These are phyloP conservation scores for Thunnus albacares DNA, from an alignment of 2,797 vertebrate species.

Conservation along the genomic window DNA sequence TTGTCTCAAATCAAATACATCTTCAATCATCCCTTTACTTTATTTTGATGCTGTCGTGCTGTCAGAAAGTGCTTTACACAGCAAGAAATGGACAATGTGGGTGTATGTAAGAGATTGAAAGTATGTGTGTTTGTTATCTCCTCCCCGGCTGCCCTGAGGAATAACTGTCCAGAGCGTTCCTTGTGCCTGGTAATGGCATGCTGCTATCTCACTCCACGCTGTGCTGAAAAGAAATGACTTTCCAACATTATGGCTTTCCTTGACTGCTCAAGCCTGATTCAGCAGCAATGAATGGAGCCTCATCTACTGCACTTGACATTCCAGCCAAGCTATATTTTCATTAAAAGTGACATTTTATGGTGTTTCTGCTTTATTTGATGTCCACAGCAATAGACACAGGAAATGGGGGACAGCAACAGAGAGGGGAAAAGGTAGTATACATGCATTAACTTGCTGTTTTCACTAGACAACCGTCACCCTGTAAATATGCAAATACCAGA, in stretches of 20 bases:
- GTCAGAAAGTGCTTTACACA: slow-evolving; percentile 50
- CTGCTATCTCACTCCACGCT: slow-evolving; percentile 70
- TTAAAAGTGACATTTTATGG: slow-evolving; percentile 49
- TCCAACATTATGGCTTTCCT: slow-evolving; percentile 62
- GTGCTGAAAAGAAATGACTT: slow-evolving; percentile 76
- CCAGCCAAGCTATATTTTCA: slow-evolving; percentile 52
- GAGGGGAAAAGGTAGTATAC: not conserved
- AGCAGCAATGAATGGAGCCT: slow-evolving; percentile 54
- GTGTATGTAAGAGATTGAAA: slow-evolving; percentile 11
- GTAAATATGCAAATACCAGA: slow-evolving; percentile 13
- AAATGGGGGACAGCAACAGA: not conserved
- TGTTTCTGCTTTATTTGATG: slow-evolving; percentile 44
- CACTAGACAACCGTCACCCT: slow-evolving; percentile 1
- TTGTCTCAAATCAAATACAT: slow-evolving; percentile 28
- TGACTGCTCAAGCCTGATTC: slow-evolving; percentile 74
- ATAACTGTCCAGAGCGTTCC: slow-evolving; percentile 68
- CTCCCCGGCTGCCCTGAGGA: slow-evolving; percentile 57
- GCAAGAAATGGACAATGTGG: slow-evolving; percentile 45
- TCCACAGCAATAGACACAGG: not conserved
- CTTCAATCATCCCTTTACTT: slow-evolving; percentile 49
- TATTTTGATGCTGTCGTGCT: slow-evolving; percentile 38
- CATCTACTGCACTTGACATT: slow-evolving; percentile 37
- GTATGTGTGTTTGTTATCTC: slow-evolving; percentile 53
- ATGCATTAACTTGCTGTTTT: slow-evolving; percentile 6
- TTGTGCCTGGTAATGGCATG: slow-evolving; percentile 70